Evolutionary conservation across 2,797 vertebrate genomes (phyloP).

Genomic region (Macroramphosus scolopax): DNA sequence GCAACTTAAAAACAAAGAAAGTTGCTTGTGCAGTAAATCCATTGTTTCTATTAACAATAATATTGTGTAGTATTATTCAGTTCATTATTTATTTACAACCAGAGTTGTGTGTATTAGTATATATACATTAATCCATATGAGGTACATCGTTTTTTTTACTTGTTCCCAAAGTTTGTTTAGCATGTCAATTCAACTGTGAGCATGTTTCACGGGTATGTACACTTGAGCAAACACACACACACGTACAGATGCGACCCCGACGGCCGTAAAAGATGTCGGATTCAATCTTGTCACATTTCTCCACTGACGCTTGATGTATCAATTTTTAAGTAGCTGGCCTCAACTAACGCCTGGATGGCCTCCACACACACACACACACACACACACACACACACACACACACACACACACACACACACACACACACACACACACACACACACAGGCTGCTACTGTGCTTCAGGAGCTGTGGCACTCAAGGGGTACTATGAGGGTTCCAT

Average conservation of each 20-base stretch:
- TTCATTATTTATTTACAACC: neutral
- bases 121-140: neutral
- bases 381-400: slow-evolving; percentile 38
- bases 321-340: slow-evolving; percentile 78
- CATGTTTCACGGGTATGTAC: slow-evolving; percentile 49
- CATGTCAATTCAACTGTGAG: slow-evolving; percentile 32
- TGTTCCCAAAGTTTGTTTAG: slow-evolving; percentile 34
- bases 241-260: slow-evolving; percentile 46
- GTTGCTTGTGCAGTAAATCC: neutral
- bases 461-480: slow-evolving; percentile 65
- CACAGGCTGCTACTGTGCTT: slow-evolving; percentile 55
- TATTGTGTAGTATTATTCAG: neutral
- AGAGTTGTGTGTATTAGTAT: slow-evolving; percentile 1
- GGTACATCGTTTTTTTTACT: neutral
- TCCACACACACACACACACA: slow-evolving; percentile 27
- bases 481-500: slow-evolving; percentile 72
- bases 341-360: slow-evolving; percentile 48
- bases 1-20: too few species aligned
- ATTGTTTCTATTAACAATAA: neutral
- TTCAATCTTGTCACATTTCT: slow-evolving; percentile 74
- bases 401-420: slow-evolving; percentile 32
- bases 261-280: slow-evolving; percentile 67
- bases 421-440: slow-evolving; percentile 27
- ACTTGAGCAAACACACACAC: slow-evolving; percentile 58
- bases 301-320: slow-evolving; percentile 77